Evolutionary conservation across 2,113 vertebrate species (phyloP), one percentile per base, ranked within the genome.

Genomic region (Misgurnus mizolepis): DNA sequence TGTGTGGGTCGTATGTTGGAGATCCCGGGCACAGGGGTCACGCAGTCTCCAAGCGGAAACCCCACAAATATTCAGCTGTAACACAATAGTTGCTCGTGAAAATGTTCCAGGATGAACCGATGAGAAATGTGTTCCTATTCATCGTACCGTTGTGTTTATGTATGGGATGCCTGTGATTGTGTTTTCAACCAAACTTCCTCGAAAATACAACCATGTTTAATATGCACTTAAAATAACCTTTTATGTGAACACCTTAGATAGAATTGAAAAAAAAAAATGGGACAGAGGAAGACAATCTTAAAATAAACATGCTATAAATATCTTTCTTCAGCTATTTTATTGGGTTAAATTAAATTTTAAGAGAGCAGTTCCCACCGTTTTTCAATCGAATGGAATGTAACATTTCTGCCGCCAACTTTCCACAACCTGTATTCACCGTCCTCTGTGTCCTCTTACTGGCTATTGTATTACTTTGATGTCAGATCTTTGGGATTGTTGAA

Each of bases 21-120:
- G 84, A 88, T 34, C 87, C 43, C 22, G 67, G 77, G 69, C 70
- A 15, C 84, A 85, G 89, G 89, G 88, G 90, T 91, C 89, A 87
- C 68, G 68, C 82, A 5, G 80, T 88, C 70, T 0, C 15, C 75
- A 41, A 74, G 76, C 43, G 17, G 56, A n/a, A 73, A 47, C 64
- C 62, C 45, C 0, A 45, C 49, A 12, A 15, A 62, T 27, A 67
- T 53, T 60, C 58, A 22, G 72, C 27, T 40, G 62, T 72, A 80
- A 72, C 62, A 43, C 60, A 68, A 73, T 73, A 39, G 47, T 60
- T 47, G 64, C 66, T 80, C 11, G 2, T 22, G 43, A 73, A 70
- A 78, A 62, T 67, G 75, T 67, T 74, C 69, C 62, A 49, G 72
- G 73, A 71, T 41, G 67, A 49, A 55, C 17, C 64, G 4, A 45